Percentiles rank a stretch among this genome's conserved stretches.
Evolutionary conservation across 2,113 vertebrate species (phyloP).

Genomic region (Holacanthus passer): DNA sequence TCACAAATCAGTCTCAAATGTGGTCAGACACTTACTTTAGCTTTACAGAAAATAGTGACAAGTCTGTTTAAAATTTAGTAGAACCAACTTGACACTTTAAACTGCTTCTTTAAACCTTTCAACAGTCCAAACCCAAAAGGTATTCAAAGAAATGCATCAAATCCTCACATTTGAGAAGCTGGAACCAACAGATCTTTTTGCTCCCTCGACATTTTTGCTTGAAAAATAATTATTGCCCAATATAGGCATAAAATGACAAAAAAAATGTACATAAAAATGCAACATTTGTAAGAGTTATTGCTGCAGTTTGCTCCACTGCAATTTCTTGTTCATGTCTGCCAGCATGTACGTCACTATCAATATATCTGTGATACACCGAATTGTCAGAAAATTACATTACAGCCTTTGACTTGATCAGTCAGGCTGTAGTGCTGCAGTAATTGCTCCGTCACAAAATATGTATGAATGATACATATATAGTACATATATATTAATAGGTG

Average conservation of each 20-base stretch:
- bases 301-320: not conserved
- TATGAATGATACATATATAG: not conserved
- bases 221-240: not conserved
- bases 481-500: not conserved
- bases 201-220: no score
- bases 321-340: not conserved
- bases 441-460: not conserved
- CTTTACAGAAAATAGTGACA: no score
- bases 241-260: not conserved
- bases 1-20: slow-evolving; percentile 3
- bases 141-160: not conserved
- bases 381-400: no score
- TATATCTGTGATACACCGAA: not conserved
- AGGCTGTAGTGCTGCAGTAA: not conserved
- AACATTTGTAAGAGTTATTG: not conserved
- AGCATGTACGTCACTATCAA: not conserved
- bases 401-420: not conserved
- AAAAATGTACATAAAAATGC: not conserved
- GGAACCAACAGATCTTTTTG: no score
- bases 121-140: not conserved
- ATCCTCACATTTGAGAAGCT: not conserved
- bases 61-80: no score
- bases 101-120: no score
- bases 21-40: not conserved
- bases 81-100: no score